These are phyloP conservation scores for Grammomys dolichurus DNA, from an alignment of 2,113 vertebrate genomes.

Conservation along the genomic window DNA sequence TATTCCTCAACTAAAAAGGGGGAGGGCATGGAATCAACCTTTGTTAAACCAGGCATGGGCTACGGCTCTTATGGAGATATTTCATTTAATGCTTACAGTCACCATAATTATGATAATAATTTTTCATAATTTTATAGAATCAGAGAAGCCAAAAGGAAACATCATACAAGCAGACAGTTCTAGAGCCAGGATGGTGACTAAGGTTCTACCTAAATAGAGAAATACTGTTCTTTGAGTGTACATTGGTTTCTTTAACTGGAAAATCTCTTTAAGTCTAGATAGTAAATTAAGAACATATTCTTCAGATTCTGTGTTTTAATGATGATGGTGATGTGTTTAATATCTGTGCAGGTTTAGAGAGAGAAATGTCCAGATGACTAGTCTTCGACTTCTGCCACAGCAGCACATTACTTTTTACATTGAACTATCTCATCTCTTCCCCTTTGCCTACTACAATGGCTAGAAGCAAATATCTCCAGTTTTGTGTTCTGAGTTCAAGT, in stretches of 20 bases:
- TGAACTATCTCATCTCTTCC: background rate
- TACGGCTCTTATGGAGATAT: background rate
- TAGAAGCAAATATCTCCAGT: background rate
- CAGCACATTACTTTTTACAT: too few relatives aligned
- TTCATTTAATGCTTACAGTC: background rate
- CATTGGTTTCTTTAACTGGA: background rate
- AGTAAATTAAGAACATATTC: background rate
- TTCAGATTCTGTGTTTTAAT: background rate
- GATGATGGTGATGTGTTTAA: background rate
- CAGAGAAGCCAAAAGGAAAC: background rate
- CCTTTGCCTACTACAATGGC: background rate
- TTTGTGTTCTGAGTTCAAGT: slow-evolving; percentile 13
- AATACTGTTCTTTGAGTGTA: background rate
- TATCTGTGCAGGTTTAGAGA: background rate
- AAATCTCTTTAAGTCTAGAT: background rate
- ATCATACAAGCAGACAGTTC: background rate
- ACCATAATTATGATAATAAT: background rate
- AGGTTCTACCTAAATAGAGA: background rate
- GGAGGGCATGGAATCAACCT: background rate
- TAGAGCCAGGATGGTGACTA: background rate
- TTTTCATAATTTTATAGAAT: background rate
- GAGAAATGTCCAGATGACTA: background rate
- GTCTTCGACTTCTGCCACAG: background rate
- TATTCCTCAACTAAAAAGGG: background rate
- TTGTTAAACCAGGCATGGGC: background rate